These are phyloP conservation scores for Arnoldichthys spilopterus DNA, from an alignment of 2,797 vertebrate genomes.

Conservation along the genomic window DNA sequence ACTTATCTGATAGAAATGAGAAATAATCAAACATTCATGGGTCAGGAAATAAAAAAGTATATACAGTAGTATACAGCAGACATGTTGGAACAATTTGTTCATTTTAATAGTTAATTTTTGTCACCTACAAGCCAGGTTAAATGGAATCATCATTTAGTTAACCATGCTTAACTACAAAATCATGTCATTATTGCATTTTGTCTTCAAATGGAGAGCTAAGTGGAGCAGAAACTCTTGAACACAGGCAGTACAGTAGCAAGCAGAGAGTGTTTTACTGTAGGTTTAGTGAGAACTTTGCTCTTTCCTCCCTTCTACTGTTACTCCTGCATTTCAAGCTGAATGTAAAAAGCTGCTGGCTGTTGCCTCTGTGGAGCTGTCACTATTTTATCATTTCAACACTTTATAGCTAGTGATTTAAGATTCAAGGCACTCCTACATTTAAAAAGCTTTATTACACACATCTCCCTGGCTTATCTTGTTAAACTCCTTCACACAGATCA, in stretches of 20 bases:
- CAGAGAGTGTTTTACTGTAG: not conserved
- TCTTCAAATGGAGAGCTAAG: not conserved
- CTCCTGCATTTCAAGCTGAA: not conserved
- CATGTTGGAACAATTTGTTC: too few species aligned
- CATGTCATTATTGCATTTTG: not conserved
- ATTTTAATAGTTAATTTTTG: too few species aligned
- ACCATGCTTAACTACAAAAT: slow-evolving; percentile 1
- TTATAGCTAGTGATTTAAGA: not conserved
- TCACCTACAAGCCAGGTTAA: not conserved
- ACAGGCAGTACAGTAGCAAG: not conserved
- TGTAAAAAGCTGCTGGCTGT: not conserved
- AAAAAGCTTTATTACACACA: not conserved
- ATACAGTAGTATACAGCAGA: too few species aligned
- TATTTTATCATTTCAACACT: slow-evolving; percentile 19
- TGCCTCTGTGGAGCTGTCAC: not conserved
- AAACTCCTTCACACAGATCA: not conserved
- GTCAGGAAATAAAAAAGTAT: too few species aligned
- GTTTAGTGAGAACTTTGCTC: not conserved
- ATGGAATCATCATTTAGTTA: not conserved
- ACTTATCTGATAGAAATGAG: not conserved
- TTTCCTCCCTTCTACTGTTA: not conserved
- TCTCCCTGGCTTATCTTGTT: not conserved
- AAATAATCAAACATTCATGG: not conserved
- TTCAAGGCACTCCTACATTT: not conserved
- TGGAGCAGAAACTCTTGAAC: not conserved